Evolutionary conservation across 2,888 invertebrate species (phyloP), one percentile per base, ranked within the genome.

Genomic region (Pristionchus entomophagus): DNA sequence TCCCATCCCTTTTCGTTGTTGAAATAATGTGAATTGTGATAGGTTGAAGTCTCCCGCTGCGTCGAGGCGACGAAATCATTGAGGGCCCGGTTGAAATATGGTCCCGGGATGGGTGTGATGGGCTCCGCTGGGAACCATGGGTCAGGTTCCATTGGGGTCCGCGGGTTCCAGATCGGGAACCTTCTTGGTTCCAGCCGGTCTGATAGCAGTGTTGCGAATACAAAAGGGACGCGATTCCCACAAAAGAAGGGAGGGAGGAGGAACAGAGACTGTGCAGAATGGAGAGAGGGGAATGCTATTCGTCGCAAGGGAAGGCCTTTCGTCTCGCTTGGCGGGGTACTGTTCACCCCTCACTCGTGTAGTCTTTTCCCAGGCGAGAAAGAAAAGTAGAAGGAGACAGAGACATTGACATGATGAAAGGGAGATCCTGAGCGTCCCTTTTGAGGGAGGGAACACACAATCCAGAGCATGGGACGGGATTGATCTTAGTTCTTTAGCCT

Each of bases 11-110:
- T 14, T 6, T 26, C 41, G 73, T 65, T 73, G 73, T 73, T 73
- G 73, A 73, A 73, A 73, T 73, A 73, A 73, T 73, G n/a, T n/a
- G 45, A 45, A 73, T 73, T 73, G n/a, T n/a, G 73, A 73, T 73
- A 73, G 73, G n/a, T 41, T 73, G 12, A 26, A 59, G 73, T 10
- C 22, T n/a, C 73, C 73, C 73, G 73, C 73, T 73, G 73, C 41
- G 73, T 0, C 6, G 59, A 62, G 5, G 65, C 22, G 22, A 35
- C n/a, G 41, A 26, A 45, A 73, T 35, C 38, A 65, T 65, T 65
- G 35, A 73, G 73, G 26, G 2, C 10, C 41, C n/a, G 73, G 22
- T n/a, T 41, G 73, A 73, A 73, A 73, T 73, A 73, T 73, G 73
- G 73, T 3, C 26, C 3, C 51, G 17, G 0, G 22, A 73, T 26